Evolutionary conservation across 2,888 invertebrate genomes (phyloP).

Genomic region (Acronicta aceris): DNA sequence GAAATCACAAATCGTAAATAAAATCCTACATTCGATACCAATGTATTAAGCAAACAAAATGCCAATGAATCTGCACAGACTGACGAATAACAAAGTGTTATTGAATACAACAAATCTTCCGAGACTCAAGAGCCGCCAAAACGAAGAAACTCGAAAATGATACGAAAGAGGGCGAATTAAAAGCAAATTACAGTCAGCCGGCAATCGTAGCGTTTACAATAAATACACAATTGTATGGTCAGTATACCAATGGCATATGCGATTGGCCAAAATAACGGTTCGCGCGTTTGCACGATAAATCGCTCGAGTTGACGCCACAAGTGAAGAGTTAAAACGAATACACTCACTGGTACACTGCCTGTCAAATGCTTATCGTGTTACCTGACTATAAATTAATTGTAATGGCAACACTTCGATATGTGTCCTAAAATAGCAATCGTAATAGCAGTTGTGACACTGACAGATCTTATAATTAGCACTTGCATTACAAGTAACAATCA

Average conservation of each 20-base stretch:
- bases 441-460: conserved; percentile 33
- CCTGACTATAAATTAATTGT: conserved; percentile 18
- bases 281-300: conserved; percentile 75
- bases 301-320: conserved; percentile 60
- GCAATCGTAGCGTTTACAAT: conserved; percentile 89
- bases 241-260: conserved; percentile 86
- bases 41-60: conserved; percentile 18
- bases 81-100: conserved; percentile 44
- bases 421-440: conserved; percentile 27
- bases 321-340: conserved; percentile 35
- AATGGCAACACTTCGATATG: conserved; percentile 29
- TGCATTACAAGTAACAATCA: conserved; percentile 25
- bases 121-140: conserved; percentile 75
- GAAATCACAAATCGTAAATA: conserved; percentile 30
- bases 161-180: conserved; percentile 88
- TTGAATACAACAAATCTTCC: conserved; percentile 73
- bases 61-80: conserved; percentile 31
- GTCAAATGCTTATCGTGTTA: conserved; percentile 28
- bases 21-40: conserved; percentile 17
- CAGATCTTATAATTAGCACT: conserved; percentile 46
- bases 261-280: conserved; percentile 82
- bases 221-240: conserved; percentile 89
- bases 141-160: conserved; percentile 86
- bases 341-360: conserved; percentile 22
- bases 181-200: conserved; percentile 87